Evolutionary conservation across 2,888 invertebrate genomes (phyloP), one percentile per base, ranked within the genome.

Genomic region (Ernsta delagoae): DNA sequence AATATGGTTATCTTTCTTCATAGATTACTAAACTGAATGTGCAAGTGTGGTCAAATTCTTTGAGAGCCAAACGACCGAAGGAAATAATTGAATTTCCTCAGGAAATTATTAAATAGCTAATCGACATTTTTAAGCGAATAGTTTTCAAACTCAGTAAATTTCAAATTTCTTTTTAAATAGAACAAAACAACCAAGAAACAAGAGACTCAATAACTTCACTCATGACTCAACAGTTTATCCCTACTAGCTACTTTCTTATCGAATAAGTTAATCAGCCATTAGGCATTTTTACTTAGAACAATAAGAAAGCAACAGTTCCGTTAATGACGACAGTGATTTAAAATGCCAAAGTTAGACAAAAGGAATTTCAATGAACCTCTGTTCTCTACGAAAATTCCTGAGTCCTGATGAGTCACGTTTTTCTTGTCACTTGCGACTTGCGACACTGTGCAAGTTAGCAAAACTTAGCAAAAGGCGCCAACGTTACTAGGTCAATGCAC

Each of bases 401-500:
- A n/a, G n/a, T n/a, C n/a, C n/a, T 34, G 31, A 39, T 66, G 43
- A 61, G 60, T 61, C 34, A 39, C 36, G 36, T 24, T 34, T 43
- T 45, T 61, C 43, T 56, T 67, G 61, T 60, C 57, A 69, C 59
- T 56, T 67, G 67, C 61, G 59, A 69, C 50, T n/a, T n/a, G n/a
- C n/a, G n/a, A 53, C 9, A 16, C 24, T 57, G 36, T 53, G 63
- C 34, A 68, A 63, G 62, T 63, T 43, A 43, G 39, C 39, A 67
- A 56, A 66, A 59, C 43, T 43, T 34, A 67, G 67, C 56, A 67
- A 67, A 67, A 11, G 36, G 16, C 53, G 67, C 41, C 67, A 60
- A 41, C 59, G 34, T 69, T 43, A 50, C 50, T 69, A 34, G 63
- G 63, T 69, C 68, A 69, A 53, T 69, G 68, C 63, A 63, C 69